phyloP scores from a whole-genome alignment of 2,113 vertebrate species.

The Albula glossodonta region DNA sequence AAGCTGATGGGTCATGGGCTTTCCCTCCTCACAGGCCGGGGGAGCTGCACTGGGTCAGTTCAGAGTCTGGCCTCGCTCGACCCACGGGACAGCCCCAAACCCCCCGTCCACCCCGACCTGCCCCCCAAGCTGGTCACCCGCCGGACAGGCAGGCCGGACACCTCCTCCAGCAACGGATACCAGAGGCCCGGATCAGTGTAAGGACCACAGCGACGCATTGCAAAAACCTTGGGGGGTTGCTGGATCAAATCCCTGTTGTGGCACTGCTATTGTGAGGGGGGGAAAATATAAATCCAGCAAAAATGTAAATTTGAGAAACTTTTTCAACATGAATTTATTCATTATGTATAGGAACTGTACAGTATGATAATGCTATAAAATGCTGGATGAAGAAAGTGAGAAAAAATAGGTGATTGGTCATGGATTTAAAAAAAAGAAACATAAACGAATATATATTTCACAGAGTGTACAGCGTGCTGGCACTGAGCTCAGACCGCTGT shows the following conservation, averaged over 20 bases:
- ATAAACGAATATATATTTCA: too few species aligned
- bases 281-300: too few species aligned
- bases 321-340: too few species aligned
- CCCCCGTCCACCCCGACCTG: constrained; percentile 74
- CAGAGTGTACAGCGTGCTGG: too few species aligned
- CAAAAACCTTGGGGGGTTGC: not conserved
- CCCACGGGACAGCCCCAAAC: constrained; percentile 74
- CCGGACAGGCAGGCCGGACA: constrained; percentile 61
- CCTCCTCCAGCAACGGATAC: constrained; percentile 85
- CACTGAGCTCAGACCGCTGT: too few species aligned
- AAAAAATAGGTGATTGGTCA: too few species aligned
- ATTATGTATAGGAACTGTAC: too few species aligned
- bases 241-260: not conserved
- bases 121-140: constrained; percentile 76
- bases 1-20: not conserved
- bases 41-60: constrained; percentile 87
- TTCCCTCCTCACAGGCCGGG: constrained; percentile 74
- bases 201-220: constrained; percentile 54
- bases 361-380: too few species aligned
- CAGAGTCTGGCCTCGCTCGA: constrained; percentile 88
- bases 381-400: too few species aligned
- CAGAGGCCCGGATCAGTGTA: constrained; percentile 91
- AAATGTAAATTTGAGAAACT: too few species aligned
- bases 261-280: not conserved
- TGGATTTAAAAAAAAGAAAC: too few species aligned